A percentile compares a stretch with the other conserved stretches of the same genome.
These are phyloP conservation scores for Nasua narica DNA, from an alignment of 2,797 vertebrate species.

Conservation along the genomic window DNA sequence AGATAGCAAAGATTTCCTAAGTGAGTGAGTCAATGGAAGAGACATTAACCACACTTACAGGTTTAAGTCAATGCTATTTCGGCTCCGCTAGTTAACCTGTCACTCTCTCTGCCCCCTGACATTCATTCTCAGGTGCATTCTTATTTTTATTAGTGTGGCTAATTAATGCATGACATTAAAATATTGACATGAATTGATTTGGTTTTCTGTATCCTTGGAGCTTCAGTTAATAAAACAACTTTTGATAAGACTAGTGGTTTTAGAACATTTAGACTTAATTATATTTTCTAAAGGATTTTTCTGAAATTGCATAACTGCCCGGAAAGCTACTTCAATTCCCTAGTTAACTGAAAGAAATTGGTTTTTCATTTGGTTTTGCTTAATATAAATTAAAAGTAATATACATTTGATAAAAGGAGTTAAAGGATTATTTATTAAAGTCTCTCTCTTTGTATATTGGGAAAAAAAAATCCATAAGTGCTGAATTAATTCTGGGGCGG, in stretches of 20 bases:
- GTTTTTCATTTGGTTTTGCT: constrained; percentile 73
- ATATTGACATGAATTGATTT: constrained; percentile 38
- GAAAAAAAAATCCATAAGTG: neutral
- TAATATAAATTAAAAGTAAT: constrained; percentile 76
- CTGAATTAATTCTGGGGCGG: constrained; percentile 29
- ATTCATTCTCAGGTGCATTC: neutral
- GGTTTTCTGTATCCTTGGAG: constrained; percentile 35
- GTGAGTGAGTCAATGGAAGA: neutral
- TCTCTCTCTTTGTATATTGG: constrained; percentile 30
- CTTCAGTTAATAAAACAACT: constrained; percentile 66
- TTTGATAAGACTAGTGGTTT: constrained; percentile 62
- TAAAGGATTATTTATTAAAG: constrained; percentile 73
- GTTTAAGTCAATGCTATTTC: neutral
- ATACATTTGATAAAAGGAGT: constrained; percentile 69
- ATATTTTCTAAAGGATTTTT: constrained; percentile 68
- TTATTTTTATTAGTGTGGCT: constrained; percentile 35
- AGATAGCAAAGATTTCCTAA: neutral
- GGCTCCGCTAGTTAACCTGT: neutral
- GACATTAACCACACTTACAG: neutral
- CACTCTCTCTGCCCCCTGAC: neutral
- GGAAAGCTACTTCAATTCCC: constrained; percentile 64
- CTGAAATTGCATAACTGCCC: constrained; percentile 62
- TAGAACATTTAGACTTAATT: constrained; percentile 68
- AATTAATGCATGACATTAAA: constrained; percentile 41
- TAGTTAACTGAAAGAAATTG: constrained; percentile 62